Percentiles rank a stretch among this genome's conserved stretches.
phyloP scores from a whole-genome alignment of 2,888 invertebrate genomes.

The Tenthredo livida region DNA sequence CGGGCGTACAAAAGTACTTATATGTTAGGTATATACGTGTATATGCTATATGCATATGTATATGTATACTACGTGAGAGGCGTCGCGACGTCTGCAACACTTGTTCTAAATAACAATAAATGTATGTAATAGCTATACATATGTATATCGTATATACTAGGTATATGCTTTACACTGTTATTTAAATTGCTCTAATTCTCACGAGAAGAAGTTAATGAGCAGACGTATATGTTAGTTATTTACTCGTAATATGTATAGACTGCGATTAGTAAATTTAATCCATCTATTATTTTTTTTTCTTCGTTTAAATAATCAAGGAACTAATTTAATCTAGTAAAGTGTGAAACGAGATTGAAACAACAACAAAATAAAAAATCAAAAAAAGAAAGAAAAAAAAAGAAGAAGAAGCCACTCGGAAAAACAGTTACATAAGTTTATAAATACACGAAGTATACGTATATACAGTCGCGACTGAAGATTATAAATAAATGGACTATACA shows the following conservation, averaged over 20 bases:
- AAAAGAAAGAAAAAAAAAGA: no score
- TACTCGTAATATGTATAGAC: no score
- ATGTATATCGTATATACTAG: background rate
- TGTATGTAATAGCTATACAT: background rate
- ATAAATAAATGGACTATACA: background rate
- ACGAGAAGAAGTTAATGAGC: background rate
- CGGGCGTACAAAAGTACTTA: no score
- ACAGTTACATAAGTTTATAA: conserved; percentile 2
- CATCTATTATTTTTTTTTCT: no score
- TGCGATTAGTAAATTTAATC: no score
- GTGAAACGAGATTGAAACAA: no score
- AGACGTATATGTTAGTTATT: no score
- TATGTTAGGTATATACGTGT: no score
- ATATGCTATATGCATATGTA: background rate
- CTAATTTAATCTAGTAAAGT: no score
- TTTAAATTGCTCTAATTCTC: background rate
- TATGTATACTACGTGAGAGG: background rate
- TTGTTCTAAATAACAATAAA: conserved; percentile 2
- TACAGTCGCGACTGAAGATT: background rate
- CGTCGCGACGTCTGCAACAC: background rate
- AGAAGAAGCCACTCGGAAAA: background rate
- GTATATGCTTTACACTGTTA: background rate
- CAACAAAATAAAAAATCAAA: no score
- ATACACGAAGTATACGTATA: background rate
- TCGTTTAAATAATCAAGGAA: no score